phyloP scores from a whole-genome alignment of 1,140 invertebrate genomes.

The Drosophila elegans region DNA sequence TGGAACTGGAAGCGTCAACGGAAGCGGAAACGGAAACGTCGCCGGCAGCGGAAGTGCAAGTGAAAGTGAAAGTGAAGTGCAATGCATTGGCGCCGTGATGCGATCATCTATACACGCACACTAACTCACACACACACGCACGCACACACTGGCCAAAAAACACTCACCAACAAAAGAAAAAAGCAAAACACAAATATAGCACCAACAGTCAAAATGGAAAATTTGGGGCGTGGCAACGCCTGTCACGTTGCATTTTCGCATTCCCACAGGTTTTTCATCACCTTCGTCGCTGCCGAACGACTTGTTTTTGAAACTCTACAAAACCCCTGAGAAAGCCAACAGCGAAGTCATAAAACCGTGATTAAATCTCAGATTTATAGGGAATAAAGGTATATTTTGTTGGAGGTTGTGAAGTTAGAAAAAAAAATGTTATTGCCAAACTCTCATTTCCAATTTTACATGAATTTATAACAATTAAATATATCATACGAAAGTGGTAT shows the following conservation, averaged over 20 bases:
- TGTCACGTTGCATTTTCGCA: conserved; percentile 39
- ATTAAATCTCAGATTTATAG: conserved; percentile 16
- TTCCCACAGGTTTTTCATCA: conserved; percentile 23
- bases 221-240: conserved; percentile 13
- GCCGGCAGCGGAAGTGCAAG: conserved; percentile 42
- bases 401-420: no score
- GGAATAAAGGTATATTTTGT: not conserved
- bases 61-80: conserved; percentile 52
- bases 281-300: no score
- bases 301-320: conserved; percentile 8
- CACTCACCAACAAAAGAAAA: not conserved
- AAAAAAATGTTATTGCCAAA: no score
- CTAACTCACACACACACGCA: conserved; percentile 12
- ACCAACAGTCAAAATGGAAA: conserved; percentile 24
- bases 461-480: no score
- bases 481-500: no score
- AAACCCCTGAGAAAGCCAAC: not conserved
- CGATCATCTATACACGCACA: conserved; percentile 42
- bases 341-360: conserved; percentile 14
- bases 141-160: conserved; percentile 15
- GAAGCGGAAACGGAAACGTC: conserved; percentile 10
- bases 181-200: not conserved
- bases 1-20: conserved; percentile 24
- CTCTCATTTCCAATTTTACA: no score
- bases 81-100: conserved; percentile 49